phyloP scores from a whole-genome alignment of 2,888 invertebrate species.

The Cephus rjabovi region DNA sequence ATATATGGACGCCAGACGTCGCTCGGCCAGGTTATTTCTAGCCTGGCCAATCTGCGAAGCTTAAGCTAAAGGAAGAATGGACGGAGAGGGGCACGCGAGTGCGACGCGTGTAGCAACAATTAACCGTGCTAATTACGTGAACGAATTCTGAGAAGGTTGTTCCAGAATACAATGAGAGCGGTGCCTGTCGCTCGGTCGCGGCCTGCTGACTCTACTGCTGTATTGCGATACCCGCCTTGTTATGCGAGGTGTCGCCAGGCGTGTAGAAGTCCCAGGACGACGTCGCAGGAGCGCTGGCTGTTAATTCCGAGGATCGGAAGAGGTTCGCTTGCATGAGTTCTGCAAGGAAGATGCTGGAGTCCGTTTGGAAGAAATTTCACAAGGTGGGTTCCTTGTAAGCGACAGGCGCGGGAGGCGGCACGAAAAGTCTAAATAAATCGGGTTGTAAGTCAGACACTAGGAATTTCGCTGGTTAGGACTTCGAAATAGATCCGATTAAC shows the following conservation, averaged over 20 bases:
- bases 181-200: not conserved
- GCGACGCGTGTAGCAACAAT: constrained; percentile 24
- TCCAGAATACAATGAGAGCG: constrained; percentile 23
- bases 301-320: not conserved
- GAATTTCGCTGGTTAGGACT: not conserved
- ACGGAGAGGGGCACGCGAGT: constrained; percentile 17
- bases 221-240: not conserved
- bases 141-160: constrained; percentile 30
- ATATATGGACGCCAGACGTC: too few species aligned
- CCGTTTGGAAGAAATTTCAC: not conserved
- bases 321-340: not conserved
- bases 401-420: not conserved
- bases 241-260: not conserved
- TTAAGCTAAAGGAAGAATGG: not conserved
- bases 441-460: not conserved
- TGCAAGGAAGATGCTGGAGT: not conserved
- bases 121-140: constrained; percentile 31
- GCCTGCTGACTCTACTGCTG: not conserved
- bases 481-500: not conserved
- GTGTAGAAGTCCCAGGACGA: not conserved
- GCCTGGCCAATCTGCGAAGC: not conserved
- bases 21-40: too few species aligned
- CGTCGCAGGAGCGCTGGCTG: not conserved
- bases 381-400: not conserved
- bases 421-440: not conserved